Base-by-base conservation (phyloP, 2,888 invertebrate species). In the Prionchulus punctatus region DNA sequence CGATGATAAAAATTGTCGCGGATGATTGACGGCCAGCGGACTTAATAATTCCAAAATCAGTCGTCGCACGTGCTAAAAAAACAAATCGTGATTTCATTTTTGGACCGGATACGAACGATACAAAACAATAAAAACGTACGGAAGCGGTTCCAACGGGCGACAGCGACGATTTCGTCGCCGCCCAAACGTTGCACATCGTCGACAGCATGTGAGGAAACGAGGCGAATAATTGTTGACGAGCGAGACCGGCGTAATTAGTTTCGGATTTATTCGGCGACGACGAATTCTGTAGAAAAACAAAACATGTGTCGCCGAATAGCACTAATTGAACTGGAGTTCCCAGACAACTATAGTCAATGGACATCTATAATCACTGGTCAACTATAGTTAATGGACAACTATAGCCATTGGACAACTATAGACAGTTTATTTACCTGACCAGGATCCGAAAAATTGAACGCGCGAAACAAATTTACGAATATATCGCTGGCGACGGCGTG, bases 21-120 rank as follows among this genome's bases (percentile, higher is more conserved):
- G 83, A 70, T 88, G 86, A 67, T 85, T 83, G 56, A 84, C 79
- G 4, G 86, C 84, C 53, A 89, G 81, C 0, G 88, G 88, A 65
- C 85, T 85, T 2, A 89, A 72, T 62, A 88, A 82, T 68, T 86
- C 85, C 63, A 88, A 73, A 51, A 89, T 76, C 64, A 85, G 82
- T 63, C 85, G 83, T 60, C 83, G 81, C 15, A 86, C 82, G 61
- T 82, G 77, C 70, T 84, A 78, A 2, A 79, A 60, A 62, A 54
- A 55, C n/a, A n/a, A n/a, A n/a, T 30, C 53, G n/a, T n/a, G n/a
- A n/a, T n/a, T n/a, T n/a, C n/a, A n/a, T n/a, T 36, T 36, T 15
- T 36, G 36, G 18, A 36, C 36, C 7, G 36, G 18, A 36, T 15
- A 36, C 36, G 36, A 15, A 12, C 7, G 18, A 36, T 7, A 36